Base-by-base conservation (phyloP, 2,888 invertebrate genomes). In the Diarsia mendica region DNA sequence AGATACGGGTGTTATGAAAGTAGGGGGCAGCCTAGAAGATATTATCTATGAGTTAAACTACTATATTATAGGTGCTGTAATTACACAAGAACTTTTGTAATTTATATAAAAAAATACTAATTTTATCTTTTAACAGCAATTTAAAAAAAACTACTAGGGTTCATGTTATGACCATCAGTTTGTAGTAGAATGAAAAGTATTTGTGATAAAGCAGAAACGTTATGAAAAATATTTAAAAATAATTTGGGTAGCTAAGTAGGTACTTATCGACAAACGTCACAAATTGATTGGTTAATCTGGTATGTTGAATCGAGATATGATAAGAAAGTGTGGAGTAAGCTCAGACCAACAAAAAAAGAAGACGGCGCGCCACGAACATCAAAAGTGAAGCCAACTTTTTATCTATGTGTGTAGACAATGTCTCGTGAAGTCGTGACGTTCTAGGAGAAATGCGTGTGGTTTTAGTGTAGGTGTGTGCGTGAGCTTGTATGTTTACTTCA, bases 241-340 rank as follows among this genome's bases (percentile, higher is more conserved):
- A 67, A 71, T 71, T 46, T 55, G 23, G 11, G 15, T 51, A n/a
- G n/a, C 9, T 73, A 48, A 10, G 39, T 73, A 48, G 6, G 39
- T 46, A 46, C 9, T 33, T 46, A 64, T 65, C 18, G 23, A 72
- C 74, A 49, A 46, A 46, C 20, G 39, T n/a, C 55, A 82, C 18
- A 15, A n/a, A n/a, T 15, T 28, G 53, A 61, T 79, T 68, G 49
- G 49, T 66, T 49, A 67, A 67, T 80, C 39, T 68, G 15, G 55
- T 53, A 20, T 33, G 49, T 71, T 55, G 44, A n/a, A 49, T 60
- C 10, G 15, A 66, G 79, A 79, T 79, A 80, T 80, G 79, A 79
- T 83, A 80, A 80, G 67, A 82, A 64, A 60, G 63, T 79, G 72
- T 68, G 60, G 49, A n/a, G n/a, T n/a, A n/a, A n/a, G n/a, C n/a